Conservation (phyloP, 2,797 vertebrate genomes). For the Paramormyrops hopkinsi region DNA sequence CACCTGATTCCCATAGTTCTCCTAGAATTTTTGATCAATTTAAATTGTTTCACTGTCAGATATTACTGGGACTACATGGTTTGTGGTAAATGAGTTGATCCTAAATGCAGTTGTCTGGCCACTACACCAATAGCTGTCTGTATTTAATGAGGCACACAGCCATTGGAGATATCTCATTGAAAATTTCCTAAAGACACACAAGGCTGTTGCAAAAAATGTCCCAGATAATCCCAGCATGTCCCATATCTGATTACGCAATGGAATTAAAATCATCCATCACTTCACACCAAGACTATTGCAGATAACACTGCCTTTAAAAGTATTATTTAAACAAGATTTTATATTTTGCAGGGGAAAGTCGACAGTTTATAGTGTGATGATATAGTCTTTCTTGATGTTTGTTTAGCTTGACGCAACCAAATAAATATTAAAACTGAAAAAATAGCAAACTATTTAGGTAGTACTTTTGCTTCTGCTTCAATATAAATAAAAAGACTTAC, state of each 20-base stretch:
- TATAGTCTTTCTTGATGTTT: not conserved
- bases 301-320: not conserved
- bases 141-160: not conserved
- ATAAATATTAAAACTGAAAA: not conserved
- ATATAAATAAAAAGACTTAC: not conserved
- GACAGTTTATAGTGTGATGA: not conserved
- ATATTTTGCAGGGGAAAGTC: not conserved
- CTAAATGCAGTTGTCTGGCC: not conserved
- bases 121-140: not conserved
- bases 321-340: not conserved
- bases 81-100: not conserved
- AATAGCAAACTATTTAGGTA: not conserved
- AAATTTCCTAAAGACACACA: not conserved
- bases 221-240: not conserved
- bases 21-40: conserved; percentile 40
- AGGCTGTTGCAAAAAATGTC: not conserved
- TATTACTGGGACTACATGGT: not conserved
- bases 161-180: not conserved
- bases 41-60: not conserved
- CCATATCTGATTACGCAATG: not conserved
- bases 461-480: not conserved
- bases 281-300: not conserved
- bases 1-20: not conserved
- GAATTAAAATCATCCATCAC: not conserved
- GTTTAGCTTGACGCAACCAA: not conserved